phyloP scores from a whole-genome alignment of 2,888 invertebrate species.

The Eupithecia tripunctaria region DNA sequence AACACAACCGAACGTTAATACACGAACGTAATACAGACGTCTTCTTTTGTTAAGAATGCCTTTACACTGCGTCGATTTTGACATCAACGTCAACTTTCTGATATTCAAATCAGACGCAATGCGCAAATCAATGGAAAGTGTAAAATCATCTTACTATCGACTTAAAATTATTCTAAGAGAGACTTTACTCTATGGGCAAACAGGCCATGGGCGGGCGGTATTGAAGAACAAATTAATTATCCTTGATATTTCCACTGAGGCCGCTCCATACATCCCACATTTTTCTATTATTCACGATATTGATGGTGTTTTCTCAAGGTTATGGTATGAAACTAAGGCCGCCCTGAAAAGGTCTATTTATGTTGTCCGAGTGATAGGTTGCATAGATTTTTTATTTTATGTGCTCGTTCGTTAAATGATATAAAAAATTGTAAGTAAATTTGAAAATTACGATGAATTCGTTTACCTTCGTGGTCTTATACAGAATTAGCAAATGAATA shows the following conservation, averaged over 20 bases:
- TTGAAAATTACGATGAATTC: background rate
- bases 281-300: slow-evolving; percentile 5
- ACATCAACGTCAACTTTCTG: too few relatives aligned
- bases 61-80: too few relatives aligned
- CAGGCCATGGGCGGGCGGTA: background rate
- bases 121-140: background rate
- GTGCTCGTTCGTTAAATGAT: background rate
- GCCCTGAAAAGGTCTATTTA: background rate
- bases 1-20: too few relatives aligned
- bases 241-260: slow-evolving; percentile 14
- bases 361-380: background rate
- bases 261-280: slow-evolving; percentile 5
- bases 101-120: background rate
- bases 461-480: too few relatives aligned
- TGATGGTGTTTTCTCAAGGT: slow-evolving; percentile 7
- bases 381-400: background rate
- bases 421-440: background rate
- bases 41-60: too few relatives aligned
- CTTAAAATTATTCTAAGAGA: too few relatives aligned
- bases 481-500: too few relatives aligned
- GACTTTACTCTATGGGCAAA: background rate
- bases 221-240: slow-evolving; percentile 6
- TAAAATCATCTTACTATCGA: background rate
- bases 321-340: background rate
- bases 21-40: too few relatives aligned